Evolutionary conservation across 2,888 invertebrate genomes (phyloP).

Genomic region (Lapara coniferarum): DNA sequence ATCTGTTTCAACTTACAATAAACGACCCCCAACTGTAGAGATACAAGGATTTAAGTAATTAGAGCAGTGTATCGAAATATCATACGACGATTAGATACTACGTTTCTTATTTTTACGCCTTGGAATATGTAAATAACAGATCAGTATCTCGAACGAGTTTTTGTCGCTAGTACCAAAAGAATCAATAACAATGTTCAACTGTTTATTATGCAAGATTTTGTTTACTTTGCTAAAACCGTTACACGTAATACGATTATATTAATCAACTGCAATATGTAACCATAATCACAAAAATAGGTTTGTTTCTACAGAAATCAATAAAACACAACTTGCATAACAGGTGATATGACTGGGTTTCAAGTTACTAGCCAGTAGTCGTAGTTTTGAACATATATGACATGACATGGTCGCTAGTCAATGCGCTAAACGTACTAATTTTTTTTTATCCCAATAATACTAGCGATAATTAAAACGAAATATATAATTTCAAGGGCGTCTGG

Average conservation of each 20-base stretch:
- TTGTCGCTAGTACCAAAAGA: constrained; percentile 5
- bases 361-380: too few relatives aligned
- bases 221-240: background rate
- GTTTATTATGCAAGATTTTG: constrained; percentile 5
- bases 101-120: constrained; percentile 10
- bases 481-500: too few relatives aligned
- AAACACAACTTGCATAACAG: background rate
- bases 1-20: background rate
- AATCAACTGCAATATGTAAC: too few relatives aligned
- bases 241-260: too few relatives aligned
- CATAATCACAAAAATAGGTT: background rate
- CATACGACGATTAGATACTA: background rate
- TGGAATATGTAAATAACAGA: constrained; percentile 6
- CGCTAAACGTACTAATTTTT: too few relatives aligned
- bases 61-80: constrained; percentile 3
- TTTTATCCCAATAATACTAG: too few relatives aligned
- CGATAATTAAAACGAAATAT: too few relatives aligned
- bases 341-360: too few relatives aligned
- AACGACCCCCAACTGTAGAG: background rate
- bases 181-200: background rate
- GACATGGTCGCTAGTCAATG: too few relatives aligned
- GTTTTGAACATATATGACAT: too few relatives aligned
- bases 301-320: background rate
- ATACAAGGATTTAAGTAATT: background rate
- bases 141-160: constrained; percentile 8